Base-by-base conservation (phyloP, 2,888 invertebrate genomes). In the Acrocyrtus sp. region DNA sequence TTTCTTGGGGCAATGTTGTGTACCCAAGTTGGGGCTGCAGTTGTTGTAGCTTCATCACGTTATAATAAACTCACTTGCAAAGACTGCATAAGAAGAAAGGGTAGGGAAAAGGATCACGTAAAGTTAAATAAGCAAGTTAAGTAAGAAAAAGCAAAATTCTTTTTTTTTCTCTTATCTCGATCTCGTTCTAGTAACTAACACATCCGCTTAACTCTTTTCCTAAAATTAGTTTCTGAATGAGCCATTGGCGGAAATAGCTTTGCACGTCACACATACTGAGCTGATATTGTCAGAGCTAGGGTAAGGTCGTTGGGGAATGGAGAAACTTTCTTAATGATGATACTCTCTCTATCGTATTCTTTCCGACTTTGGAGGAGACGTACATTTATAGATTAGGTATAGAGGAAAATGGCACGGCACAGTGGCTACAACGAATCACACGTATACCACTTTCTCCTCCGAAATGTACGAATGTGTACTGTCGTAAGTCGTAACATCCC, bases 291-390 rank as follows among this genome's bases (percentile, higher is more conserved):
- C 61, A 61, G 67, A 68, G 61, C 50, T 22, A 19, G 53, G 50
- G 41, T 48, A 69, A 48, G 69, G 69, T 69, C 69, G 69, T 61
- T 69, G 53, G 61, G 69, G 69, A 69, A 69, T 69, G 61, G 69
- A 69, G 48, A 69, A 69, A 69, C 43, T 68, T 69, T 69, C 48
- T 69, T 68, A 61, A 69, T 69, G 69, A 69, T 69, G 69, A 69
- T 69, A 69, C 69, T 61, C 61, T 54, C 45, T 67, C 29, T 57
- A 57, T 29, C 15, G 27, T 58, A 26, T 56, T 21, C 50, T 21
- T 50, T 21, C 50, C 47, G 21, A 1, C 19, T n/a, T n/a, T n/a
- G n/a, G n/a, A n/a, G n/a, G n/a, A n/a, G n/a, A n/a, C n/a, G n/a
- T n/a, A n/a, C n/a, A n/a, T n/a, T n/a, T n/a, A n/a, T n/a, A n/a